Evolutionary conservation across 2,888 invertebrate genomes (phyloP), one percentile per base, ranked within the genome.

Genomic region (Melinopterus prodromus): DNA sequence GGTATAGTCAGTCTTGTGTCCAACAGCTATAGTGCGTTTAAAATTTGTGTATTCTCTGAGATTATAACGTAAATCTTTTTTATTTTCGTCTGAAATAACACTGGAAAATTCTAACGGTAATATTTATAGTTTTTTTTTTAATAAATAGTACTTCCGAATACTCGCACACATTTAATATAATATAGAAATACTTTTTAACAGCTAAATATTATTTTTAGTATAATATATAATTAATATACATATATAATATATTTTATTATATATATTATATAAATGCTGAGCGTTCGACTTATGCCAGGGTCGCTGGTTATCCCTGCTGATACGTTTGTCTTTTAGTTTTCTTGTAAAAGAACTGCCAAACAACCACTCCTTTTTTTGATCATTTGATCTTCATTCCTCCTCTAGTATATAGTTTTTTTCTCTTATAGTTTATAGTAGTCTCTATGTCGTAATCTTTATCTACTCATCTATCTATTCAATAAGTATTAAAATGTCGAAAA

Each of bases 141-240:
- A 82, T 85, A 75, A 77, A 36, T 77, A 77, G 71, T 77, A 77
- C 26, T 26, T 26, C 26, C 26, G 26, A 26, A 26, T 26, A 26
- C 85, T 86, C 85, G 85, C 87, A 87, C 86, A 87, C 87, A 86
- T 85, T 86, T 83, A 85, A 84, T 84, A 85, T 87, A 86, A 87
- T 87, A 88, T 87, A 88, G 88, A 88, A 88, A 88, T 88, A 88
- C 87, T 88, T 88, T 84, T 87, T 87, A 87, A 87, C 88, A 87
- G 88, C 88, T 88, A 88, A 87, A 86, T 88, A 85, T 85, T 84
- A 83, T 83, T 85, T 84, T 84, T 81, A 83, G 80, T 84, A 84
- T 84, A 85, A 84, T 83, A 82, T 84, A 84, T 84, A 83, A 83
- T 82, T 82, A 83, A 84, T 84, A 83, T 82, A 82, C 84, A 83